phyloP scores from a whole-genome alignment of 2,888 invertebrate genomes.

The Plutella xylostella region DNA sequence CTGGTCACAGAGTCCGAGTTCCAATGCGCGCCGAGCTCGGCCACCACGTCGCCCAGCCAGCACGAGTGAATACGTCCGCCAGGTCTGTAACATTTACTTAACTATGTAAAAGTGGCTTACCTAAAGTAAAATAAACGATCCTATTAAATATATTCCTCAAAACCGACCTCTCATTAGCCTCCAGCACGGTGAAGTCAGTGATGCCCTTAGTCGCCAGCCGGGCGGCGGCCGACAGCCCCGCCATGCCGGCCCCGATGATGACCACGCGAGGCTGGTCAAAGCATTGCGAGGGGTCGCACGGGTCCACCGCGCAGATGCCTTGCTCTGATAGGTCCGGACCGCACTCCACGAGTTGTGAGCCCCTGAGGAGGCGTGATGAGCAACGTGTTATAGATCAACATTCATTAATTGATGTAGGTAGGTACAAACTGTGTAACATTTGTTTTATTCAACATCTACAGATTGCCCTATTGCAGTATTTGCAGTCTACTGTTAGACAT shows the following conservation, averaged over 20 bases:
- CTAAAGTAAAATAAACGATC: no score
- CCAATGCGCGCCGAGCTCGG: slow-evolving; percentile 80
- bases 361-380: no score
- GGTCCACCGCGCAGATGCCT: slow-evolving; percentile 39
- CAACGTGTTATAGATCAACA: no score
- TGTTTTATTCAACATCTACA: no score
- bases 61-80: slow-evolving; percentile 83
- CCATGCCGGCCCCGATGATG: slow-evolving; percentile 83
- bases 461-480: no score
- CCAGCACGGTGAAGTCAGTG: slow-evolving; percentile 75
- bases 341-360: slow-evolving; percentile 31
- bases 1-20: slow-evolving; percentile 61
- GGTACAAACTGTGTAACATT: no score
- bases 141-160: no score
- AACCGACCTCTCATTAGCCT: slow-evolving; percentile 78
- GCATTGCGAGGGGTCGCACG: slow-evolving; percentile 38
- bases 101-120: no score
- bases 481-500: no score
- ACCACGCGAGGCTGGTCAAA: slow-evolving; percentile 73
- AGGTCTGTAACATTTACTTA: slow-evolving; percentile 70
- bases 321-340: slow-evolving; percentile 42
- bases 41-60: slow-evolving; percentile 80
- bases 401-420: no score
- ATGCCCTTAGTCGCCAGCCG: slow-evolving; percentile 77
- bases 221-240: slow-evolving; percentile 83